Percentiles rank a stretch among this genome's conserved stretches.
Conservation (phyloP, 2,888 invertebrate species). For the Eristalinus aeneus region DNA sequence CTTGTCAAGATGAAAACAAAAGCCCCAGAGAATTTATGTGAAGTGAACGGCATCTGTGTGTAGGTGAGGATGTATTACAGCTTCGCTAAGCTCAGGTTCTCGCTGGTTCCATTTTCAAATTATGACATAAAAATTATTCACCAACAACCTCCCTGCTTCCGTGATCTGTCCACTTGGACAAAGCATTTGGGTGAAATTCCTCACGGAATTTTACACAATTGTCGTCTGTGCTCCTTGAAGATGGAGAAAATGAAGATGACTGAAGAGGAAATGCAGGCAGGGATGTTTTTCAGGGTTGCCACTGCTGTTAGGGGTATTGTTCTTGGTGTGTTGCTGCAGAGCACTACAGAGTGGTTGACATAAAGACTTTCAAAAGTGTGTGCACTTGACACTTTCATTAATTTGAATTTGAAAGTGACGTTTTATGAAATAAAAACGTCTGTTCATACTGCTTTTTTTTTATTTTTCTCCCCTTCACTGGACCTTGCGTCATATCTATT, state of each 20-base stretch:
- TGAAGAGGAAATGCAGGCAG: slow-evolving; percentile 35
- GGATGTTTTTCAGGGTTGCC: slow-evolving; percentile 50
- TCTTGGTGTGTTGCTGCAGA: slow-evolving; percentile 22
- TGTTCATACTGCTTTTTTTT: slow-evolving; percentile 18
- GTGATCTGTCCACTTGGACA: slow-evolving; percentile 21
- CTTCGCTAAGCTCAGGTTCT: not conserved
- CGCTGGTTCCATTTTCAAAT: slow-evolving; percentile 15
- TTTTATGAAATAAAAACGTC: slow-evolving; percentile 49
- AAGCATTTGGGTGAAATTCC: slow-evolving; percentile 24
- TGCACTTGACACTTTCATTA: slow-evolving; percentile 69
- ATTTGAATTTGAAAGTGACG: slow-evolving; percentile 66
- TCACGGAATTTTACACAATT: slow-evolving; percentile 45
- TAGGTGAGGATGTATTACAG: not conserved
- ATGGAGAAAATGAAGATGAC: slow-evolving; percentile 4
- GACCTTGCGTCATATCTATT: slow-evolving; percentile 29
- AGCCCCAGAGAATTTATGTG: not conserved
- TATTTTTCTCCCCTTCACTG: not conserved
- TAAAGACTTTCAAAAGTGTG: slow-evolving; percentile 54
- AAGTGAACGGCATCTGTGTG: not conserved
- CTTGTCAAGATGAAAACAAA: not conserved
- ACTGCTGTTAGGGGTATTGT: slow-evolving; percentile 24
- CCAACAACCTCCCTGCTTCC: not conserved
- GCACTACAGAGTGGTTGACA: slow-evolving; percentile 42
- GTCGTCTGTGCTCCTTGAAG: slow-evolving; percentile 34
- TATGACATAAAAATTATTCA: slow-evolving; percentile 37